These are phyloP conservation scores for Leptura quadrifasciata DNA, from an alignment of 2,888 invertebrate genomes.

Conservation along the genomic window DNA sequence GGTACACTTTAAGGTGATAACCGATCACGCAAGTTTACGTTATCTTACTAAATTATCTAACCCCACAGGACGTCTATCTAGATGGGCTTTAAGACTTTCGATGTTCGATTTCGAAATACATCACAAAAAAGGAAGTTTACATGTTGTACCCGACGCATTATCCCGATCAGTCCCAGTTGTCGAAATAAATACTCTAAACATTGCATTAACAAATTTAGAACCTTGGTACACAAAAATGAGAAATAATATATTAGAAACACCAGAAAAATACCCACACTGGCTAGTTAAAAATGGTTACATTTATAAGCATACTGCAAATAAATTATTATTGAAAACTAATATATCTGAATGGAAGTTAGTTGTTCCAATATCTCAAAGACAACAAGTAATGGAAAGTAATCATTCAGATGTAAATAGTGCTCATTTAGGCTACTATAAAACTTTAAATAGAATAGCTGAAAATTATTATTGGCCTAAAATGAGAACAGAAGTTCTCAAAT, in stretches of 20 bases:
- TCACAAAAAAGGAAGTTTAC: conserved; percentile 43
- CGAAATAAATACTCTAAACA: not conserved
- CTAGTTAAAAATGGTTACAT: conserved; percentile 36
- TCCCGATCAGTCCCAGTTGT: conserved; percentile 1
- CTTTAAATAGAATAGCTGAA: conserved; percentile 45
- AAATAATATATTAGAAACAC: conserved; percentile 28
- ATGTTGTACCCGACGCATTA: conserved; percentile 43
- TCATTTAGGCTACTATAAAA: conserved; percentile 57
- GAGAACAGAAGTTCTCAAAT: conserved; percentile 49
- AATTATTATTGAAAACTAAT: conserved; percentile 40
- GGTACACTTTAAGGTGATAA: too few relatives aligned
- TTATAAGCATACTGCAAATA: conserved; percentile 37
- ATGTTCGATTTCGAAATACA: conserved; percentile 46
- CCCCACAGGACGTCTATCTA: conserved; percentile 43
- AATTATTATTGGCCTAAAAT: conserved; percentile 56
- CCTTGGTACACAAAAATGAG: conserved; percentile 40
- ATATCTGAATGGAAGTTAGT: conserved; percentile 55
- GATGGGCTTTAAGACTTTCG: conserved; percentile 36
- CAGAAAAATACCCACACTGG: conserved; percentile 45
- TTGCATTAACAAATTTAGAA: conserved; percentile 40
- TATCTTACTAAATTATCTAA: conserved; percentile 21
- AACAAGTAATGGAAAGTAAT: conserved; percentile 42
- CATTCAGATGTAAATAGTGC: conserved; percentile 49
- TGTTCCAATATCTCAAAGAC: conserved; percentile 53
- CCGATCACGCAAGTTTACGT: conserved; percentile 22